A percentile compares a stretch with the other conserved stretches of the same genome.
phyloP scores from a whole-genome alignment of 2,888 invertebrate species.

The Ypsolopha scabrella region DNA sequence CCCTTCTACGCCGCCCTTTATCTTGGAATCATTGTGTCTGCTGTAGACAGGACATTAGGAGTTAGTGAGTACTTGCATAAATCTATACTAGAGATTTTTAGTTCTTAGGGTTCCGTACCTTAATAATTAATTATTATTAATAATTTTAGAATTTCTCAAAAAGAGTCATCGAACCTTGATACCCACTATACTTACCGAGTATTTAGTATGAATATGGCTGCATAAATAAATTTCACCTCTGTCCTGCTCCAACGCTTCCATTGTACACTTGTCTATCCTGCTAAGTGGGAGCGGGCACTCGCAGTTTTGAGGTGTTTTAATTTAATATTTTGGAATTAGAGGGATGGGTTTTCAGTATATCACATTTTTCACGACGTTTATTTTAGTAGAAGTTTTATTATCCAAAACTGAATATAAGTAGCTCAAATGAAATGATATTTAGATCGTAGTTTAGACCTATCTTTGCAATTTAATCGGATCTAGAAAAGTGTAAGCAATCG shows the following conservation, averaged over 20 bases:
- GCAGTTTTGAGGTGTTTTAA: background rate
- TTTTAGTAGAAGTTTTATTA: too few species aligned
- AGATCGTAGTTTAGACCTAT: too few species aligned
- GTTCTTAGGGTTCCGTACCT: background rate
- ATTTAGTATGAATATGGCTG: too few species aligned
- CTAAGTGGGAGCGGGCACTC: background rate
- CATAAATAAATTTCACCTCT: too few species aligned
- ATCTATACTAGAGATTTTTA: background rate
- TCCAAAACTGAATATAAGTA: too few species aligned
- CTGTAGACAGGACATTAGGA: constrained; percentile 5
- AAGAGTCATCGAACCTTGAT: background rate
- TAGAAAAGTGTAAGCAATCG: too few species aligned
- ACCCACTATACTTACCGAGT: background rate
- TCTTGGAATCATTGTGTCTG: constrained; percentile 38
- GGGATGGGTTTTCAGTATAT: background rate
- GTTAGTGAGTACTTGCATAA: constrained; percentile 2
- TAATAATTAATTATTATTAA: background rate
- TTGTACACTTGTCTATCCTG: background rate
- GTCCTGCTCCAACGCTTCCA: background rate
- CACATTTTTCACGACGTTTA: too few species aligned
- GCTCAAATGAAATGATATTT: too few species aligned
- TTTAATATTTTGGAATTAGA: background rate
- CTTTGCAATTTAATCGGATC: too few species aligned
- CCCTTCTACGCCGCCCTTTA: constrained; percentile 55
- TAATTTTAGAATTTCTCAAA: background rate